phyloP scores from a whole-genome alignment of 2,888 invertebrate species.

The Rhaphigaster nebulosa region DNA sequence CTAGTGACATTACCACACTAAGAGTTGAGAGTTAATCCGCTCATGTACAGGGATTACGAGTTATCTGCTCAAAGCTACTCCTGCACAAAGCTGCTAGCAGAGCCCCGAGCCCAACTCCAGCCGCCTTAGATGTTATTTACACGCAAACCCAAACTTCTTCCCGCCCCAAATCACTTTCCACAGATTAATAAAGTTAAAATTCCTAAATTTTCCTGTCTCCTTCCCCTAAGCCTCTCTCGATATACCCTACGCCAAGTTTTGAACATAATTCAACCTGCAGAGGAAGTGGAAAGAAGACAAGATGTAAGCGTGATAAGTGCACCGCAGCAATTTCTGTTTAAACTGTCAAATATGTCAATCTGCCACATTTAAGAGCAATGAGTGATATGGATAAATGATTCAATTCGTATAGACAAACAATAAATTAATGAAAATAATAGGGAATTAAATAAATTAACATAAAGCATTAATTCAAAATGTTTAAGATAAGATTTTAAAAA shows the following conservation, averaged over 20 bases:
- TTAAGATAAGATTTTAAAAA: too few species aligned
- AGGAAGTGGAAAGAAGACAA: neutral
- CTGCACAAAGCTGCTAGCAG: neutral
- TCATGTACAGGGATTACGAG: neutral
- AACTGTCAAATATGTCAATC: neutral
- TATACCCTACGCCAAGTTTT: neutral
- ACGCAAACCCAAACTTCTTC: constrained; percentile 26
- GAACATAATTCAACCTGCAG: neutral
- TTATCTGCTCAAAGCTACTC: neutral
- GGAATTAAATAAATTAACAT: too few species aligned
- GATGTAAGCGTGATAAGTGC: neutral
- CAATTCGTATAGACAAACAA: too few species aligned
- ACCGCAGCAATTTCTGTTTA: neutral
- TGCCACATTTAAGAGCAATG: too few species aligned
- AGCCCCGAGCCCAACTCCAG: neutral
- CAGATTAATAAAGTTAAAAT: constrained; percentile 44
- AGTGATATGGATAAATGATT: too few species aligned
- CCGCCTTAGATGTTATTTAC: constrained; percentile 10
- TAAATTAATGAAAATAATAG: too few species aligned
- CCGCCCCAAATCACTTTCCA: constrained; percentile 23
- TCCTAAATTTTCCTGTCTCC: constrained; percentile 16
- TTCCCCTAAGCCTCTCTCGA: neutral
- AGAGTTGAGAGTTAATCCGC: neutral
- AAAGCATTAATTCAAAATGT: too few species aligned
- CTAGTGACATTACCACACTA: neutral